Evolutionary conservation across 2,113 vertebrate species (phyloP).

Genomic region (Micronycteris hirsuta): DNA sequence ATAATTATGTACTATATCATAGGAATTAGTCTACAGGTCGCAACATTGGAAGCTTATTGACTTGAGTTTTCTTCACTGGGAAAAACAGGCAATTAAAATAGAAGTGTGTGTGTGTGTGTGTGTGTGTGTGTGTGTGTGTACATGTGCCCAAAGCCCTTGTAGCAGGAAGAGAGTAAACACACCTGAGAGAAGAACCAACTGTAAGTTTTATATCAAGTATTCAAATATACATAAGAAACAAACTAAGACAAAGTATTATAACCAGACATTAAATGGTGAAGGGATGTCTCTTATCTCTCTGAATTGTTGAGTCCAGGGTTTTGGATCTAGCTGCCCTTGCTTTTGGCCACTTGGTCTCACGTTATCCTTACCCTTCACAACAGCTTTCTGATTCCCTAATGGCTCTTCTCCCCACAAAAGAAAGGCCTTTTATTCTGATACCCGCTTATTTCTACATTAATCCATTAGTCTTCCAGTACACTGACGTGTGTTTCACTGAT

Average conservation of each 20-base stretch:
- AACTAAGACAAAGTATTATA: background rate
- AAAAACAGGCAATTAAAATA: conserved; percentile 48
- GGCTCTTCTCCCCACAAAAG: background rate
- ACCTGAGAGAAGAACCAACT: background rate
- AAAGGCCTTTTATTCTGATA: background rate
- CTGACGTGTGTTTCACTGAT: background rate
- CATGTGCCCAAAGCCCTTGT: background rate
- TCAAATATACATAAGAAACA: background rate
- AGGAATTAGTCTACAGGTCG: background rate
- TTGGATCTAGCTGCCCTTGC: background rate
- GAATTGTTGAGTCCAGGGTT: background rate
- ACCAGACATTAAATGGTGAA: background rate
- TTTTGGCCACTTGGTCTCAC: background rate
- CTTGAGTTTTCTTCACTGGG: conserved; percentile 2
- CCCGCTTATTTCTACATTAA: background rate
- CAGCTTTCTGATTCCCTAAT: background rate
- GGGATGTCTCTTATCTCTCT: background rate
- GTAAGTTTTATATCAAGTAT: background rate
- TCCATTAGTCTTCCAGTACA: background rate
- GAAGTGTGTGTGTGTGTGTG: background rate
- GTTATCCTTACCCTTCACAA: background rate
- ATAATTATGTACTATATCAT: conserved; percentile 41
- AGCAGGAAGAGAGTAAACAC: background rate
- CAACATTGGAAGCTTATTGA: conserved; percentile 50
- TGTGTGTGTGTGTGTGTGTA: background rate